Base-by-base conservation (phyloP, 2,888 invertebrate species). In the Pedicia rivosa region DNA sequence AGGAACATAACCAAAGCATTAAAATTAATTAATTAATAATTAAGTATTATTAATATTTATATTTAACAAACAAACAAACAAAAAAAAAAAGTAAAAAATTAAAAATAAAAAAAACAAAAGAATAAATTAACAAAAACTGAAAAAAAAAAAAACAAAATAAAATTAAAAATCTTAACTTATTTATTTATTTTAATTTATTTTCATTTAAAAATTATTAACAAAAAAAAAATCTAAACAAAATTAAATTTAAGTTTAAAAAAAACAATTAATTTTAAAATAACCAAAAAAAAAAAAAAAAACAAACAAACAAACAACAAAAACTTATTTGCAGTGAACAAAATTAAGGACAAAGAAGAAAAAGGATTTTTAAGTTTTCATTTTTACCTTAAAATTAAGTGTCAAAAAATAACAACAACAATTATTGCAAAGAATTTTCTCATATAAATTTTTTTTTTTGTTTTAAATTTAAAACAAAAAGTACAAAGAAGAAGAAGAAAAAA, bases 1-100 rank as follows among this genome's bases (percentile, higher is more conserved):
- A 40, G 38, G 28, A 37, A 35, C 35, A 51, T 46, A 50, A 48
- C 50, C 48, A 50, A 52, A 50, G 50, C 47, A 50, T 50, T 50
- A 51, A 50, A 50, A 44, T 48, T 48, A 10, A 24, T 24, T 10
- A 24, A 24, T 24, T n/a, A n/a, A n/a, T n/a, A n/a, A n/a, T n/a
- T n/a, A n/a, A n/a, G n/a, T n/a, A n/a, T n/a, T n/a, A n/a, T n/a
- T n/a, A n/a, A n/a, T n/a, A n/a, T n/a, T n/a, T n/a, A n/a, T n/a
- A n/a, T n/a, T n/a, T n/a, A n/a, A n/a, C n/a, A n/a, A n/a, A 24
- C n/a, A 24, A 24, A 24, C 8, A 4, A 6, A 20, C 5, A 20
- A 24, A 24, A 24, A 24, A 24, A 24, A 24, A 24, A 24, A 24
- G 8, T 10, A 7, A 24, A 24, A 24, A 24, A n/a, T 10, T 24